These are phyloP conservation scores for Galerucella calmariensis DNA, from an alignment of 2,888 invertebrate genomes.

Conservation along the genomic window DNA sequence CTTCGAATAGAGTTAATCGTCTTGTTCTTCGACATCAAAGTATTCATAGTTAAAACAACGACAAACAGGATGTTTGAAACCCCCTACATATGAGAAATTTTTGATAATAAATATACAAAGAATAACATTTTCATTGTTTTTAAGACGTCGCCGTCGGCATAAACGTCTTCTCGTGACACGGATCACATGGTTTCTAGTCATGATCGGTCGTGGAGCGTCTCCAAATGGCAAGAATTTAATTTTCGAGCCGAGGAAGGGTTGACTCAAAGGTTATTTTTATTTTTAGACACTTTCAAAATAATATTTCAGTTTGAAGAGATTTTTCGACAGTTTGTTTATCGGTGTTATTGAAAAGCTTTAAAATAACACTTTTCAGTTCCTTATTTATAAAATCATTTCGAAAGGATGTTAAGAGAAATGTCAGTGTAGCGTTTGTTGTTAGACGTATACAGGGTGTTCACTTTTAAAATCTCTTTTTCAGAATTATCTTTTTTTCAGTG, in stretches of 20 bases:
- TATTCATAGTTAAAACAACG: conserved; percentile 4
- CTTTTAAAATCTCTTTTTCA: too few relatives aligned
- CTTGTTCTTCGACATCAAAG: conserved; percentile 18
- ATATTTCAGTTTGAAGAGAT: conserved; percentile 9
- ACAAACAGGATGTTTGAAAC: conserved; percentile 5
- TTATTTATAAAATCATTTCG: neutral
- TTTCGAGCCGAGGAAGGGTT: conserved; percentile 13
- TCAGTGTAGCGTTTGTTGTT: neutral
- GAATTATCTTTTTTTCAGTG: too few relatives aligned
- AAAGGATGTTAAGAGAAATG: neutral
- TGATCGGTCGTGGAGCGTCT: conserved; percentile 5
- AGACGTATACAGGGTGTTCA: neutral
- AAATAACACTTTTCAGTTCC: neutral
- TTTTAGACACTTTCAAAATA: conserved; percentile 12
- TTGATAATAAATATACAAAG: conserved; percentile 22
- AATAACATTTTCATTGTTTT: conserved; percentile 18
- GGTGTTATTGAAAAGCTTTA: conserved; percentile 3
- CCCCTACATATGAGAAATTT: conserved; percentile 11
- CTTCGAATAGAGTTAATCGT: conserved; percentile 9
- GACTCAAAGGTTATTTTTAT: conserved; percentile 20
- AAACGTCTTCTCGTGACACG: conserved; percentile 29
- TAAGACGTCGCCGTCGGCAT: conserved; percentile 22
- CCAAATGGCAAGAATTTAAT: conserved; percentile 18
- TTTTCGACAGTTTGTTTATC: conserved; percentile 4
- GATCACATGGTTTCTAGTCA: conserved; percentile 25